A percentile compares a stretch with the other conserved stretches of the same genome.
These are phyloP conservation scores for Orussus abietinus DNA, from an alignment of 1,140 invertebrate genomes.

Conservation along the genomic window DNA sequence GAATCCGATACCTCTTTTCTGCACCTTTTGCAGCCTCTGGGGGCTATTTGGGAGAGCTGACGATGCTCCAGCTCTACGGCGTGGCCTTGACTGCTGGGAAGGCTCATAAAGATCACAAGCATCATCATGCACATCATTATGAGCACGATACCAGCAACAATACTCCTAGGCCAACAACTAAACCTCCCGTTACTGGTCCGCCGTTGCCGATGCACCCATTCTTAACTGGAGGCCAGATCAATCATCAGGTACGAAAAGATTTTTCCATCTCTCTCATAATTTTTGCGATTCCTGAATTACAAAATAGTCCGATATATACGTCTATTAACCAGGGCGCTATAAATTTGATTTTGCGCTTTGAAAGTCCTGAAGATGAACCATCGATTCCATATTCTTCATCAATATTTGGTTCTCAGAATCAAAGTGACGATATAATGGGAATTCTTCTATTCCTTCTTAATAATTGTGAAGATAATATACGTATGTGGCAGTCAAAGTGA, in stretches of 20 bases:
- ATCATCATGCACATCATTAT: slow-evolving; percentile 75
- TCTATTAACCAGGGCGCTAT: too few species aligned
- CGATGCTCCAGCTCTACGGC: slow-evolving; percentile 72
- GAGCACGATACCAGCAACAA: slow-evolving; percentile 63
- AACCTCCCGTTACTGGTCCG: slow-evolving; percentile 55
- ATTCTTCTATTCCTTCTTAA: neutral
- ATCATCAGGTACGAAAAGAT: slow-evolving; percentile 48
- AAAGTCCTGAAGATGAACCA: too few species aligned
- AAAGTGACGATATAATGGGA: too few species aligned
- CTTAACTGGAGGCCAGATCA: slow-evolving; percentile 66
- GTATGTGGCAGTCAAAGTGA: too few species aligned
- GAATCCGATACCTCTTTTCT: too few species aligned
- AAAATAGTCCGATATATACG: too few species aligned
- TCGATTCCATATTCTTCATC: too few species aligned
- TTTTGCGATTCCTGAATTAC: too few species aligned
- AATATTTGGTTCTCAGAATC: too few species aligned
- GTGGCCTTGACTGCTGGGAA: slow-evolving; percentile 76
- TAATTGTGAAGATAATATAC: neutral
- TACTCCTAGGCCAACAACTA: slow-evolving; percentile 55
- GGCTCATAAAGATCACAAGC: slow-evolving; percentile 78
- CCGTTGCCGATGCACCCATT: slow-evolving; percentile 59
- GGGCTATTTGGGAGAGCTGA: slow-evolving; percentile 72
- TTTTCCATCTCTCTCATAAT: too few species aligned
- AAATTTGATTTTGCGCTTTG: too few species aligned
- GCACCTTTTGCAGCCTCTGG: slow-evolving; percentile 52